Base-by-base conservation (phyloP, 2,888 invertebrate species). In the Drosophila eohydei region DNA sequence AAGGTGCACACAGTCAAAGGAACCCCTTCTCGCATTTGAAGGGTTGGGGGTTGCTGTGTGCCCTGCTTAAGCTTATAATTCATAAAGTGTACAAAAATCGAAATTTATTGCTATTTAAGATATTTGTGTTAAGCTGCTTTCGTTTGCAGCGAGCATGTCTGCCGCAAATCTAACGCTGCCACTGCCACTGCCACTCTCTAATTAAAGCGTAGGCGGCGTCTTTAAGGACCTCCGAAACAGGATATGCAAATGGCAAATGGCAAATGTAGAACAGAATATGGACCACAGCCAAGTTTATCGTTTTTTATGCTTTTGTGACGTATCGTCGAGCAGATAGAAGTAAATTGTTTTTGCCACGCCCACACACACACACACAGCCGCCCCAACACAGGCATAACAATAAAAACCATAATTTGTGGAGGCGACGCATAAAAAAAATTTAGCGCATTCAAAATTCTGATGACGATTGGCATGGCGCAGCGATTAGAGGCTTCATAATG, bases 91-190 rank as follows among this genome's bases (percentile, higher is more conserved):
- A 86, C 88, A 83, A 91, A 85, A 92, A 92, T 92, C 92, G 91
- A 92, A 92, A 92, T 92, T 92, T 92, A 92, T 92, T 91, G 89
- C 92, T 89, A 85, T 92, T 91, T 86, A 89, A 90, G 91, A 88
- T 90, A 88, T 89, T 92, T 88, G 91, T 87, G 67, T 80, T 78
- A 80, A 76, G 57, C 43, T 66, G 57, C 87, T 78, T 86, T 86
- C 82, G 70, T 72, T 67, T 64, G 38, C 21, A 52, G 28, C 16
- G 9, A 38, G 52, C 41, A 46, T 38, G 50, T 70, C 59, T 41
- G 50, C 75, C 56, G 68, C 34, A 61, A 69, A 80, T 76, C 61
- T 48, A 48, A n/a, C 11, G 16, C n/a, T 7, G 2, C 7, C 5
- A 7, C 28, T n/a, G 30, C 1, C 28, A 48, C 48, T 82, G 3